Percentiles rank a stretch among this genome's conserved stretches.
These are phyloP conservation scores for Ceratina australensis DNA, from an alignment of 1,140 invertebrate species.

Conservation along the genomic window DNA sequence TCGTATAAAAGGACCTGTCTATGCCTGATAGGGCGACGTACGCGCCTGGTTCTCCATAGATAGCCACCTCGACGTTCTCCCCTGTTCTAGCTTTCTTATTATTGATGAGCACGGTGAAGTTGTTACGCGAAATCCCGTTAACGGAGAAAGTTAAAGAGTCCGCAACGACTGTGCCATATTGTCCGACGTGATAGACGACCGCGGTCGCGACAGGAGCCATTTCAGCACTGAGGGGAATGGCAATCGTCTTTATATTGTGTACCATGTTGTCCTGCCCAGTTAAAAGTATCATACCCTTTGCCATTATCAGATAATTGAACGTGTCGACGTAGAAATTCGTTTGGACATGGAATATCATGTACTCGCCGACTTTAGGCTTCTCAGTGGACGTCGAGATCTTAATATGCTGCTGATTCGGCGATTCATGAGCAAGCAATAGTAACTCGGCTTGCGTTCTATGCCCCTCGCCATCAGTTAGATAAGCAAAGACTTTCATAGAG, in stretches of 20 bases:
- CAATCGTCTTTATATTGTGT: constrained; percentile 90
- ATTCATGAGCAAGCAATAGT: constrained; percentile 87
- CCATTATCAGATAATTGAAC: constrained; percentile 95
- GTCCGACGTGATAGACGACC: constrained; percentile 92
- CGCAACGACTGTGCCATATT: constrained; percentile 91
- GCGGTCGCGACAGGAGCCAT: constrained; percentile 96
- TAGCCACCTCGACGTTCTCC: constrained; percentile 93
- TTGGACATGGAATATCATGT: constrained; percentile 96
- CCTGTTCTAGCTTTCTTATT: constrained; percentile 95
- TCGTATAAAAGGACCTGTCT: constrained; percentile 92
- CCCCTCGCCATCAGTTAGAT: constrained; percentile 85
- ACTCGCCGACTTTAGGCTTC: constrained; percentile 93
- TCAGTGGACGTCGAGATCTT: constrained; percentile 93
- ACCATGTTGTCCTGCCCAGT: constrained; percentile 87
- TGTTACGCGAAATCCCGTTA: constrained; percentile 95
- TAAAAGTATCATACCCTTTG: constrained; percentile 90
- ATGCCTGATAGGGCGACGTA: constrained; percentile 94
- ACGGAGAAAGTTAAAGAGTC: constrained; percentile 97
- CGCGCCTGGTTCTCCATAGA: constrained; percentile 94
- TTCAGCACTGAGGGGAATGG: constrained; percentile 92
- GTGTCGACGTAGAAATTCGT: constrained; percentile 94
- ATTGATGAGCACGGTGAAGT: constrained; percentile 94
- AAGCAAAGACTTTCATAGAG: constrained; percentile 84
- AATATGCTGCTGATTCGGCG: constrained; percentile 91
- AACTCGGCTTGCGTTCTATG: constrained; percentile 83